Percentiles rank a stretch among this genome's conserved stretches.
Evolutionary conservation across 2,797 vertebrate genomes (phyloP).

Genomic region (Avahi laniger): DNA sequence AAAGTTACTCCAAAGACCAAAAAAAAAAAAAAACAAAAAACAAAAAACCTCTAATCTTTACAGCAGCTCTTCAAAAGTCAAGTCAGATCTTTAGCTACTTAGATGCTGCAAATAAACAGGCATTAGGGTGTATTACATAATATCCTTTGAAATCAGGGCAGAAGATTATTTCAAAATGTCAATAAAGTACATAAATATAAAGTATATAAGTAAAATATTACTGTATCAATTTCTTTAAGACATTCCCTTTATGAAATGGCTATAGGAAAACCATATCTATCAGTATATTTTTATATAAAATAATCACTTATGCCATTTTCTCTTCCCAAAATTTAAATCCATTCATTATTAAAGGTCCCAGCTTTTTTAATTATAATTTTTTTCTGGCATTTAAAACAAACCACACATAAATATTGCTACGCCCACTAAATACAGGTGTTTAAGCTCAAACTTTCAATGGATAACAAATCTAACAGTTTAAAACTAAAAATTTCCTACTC

Average conservation of each 20-base stretch:
- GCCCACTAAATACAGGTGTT: background rate
- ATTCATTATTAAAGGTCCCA: constrained; percentile 27
- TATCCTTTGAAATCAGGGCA: constrained; percentile 31
- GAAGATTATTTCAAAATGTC: constrained; percentile 24
- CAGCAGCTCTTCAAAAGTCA: constrained; percentile 28
- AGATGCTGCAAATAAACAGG: constrained; percentile 23
- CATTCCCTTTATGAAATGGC: constrained; percentile 37
- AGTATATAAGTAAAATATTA: background rate
- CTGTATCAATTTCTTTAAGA: constrained; percentile 28
- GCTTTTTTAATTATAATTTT: background rate
- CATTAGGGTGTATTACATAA: background rate
- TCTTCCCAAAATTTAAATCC: constrained; percentile 40
- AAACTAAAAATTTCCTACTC: constrained; percentile 40
- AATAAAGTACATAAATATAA: background rate
- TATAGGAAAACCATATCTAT: background rate
- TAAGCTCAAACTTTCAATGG: constrained; percentile 43
- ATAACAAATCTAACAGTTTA: constrained; percentile 35
- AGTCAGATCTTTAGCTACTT: constrained; percentile 41
- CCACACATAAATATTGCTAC: constrained; percentile 35
- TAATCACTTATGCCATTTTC: constrained; percentile 16
- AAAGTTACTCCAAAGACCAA: constrained; percentile 46
- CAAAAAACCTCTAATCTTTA: constrained; percentile 45
- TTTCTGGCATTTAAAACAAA: constrained; percentile 28
- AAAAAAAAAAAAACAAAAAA: background rate
- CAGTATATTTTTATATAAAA: constrained; percentile 37